Base-by-base conservation (phyloP, 2,113 vertebrate species). In the Oncorhynchus tshawytscha region DNA sequence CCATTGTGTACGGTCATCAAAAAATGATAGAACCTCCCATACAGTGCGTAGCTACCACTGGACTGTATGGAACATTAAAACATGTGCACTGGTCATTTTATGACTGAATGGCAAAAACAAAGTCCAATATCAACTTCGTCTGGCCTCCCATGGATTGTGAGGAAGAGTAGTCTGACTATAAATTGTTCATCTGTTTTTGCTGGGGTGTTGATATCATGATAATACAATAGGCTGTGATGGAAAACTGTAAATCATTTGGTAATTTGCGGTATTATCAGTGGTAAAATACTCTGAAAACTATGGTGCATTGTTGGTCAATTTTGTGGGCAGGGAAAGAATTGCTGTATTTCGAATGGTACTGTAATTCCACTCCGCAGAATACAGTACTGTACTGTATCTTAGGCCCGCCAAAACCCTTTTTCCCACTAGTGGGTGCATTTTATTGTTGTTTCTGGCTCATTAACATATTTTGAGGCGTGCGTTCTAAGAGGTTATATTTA, bases 1-100 rank as follows among this genome's bases (percentile, higher is more conserved):
- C 25, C 70, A 72, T 72, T 75, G 75, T 72, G 75, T 75, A 67
- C 60, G 64, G 71, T 77, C 73, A 84, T 79, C 83, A 77, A 81
- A 77, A 64, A 67, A 59, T 54, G 67, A 78, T 69, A 66, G 49
- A 75, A 12, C 31, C 59, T 60, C 67, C 66, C 54, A 39, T 51
- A 29, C 31, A 45, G 67, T 66, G 77, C 22, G 54, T 11, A 25
- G 29, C 39, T 18, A 67, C 39, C 67, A 5, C 72, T 69, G 66
- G 54, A 18, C 70, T 65, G 22, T 54, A 57, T 62, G 70, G 70
- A 72, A 20, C 39, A 29, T 72, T 22, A 75, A 79, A 65, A 76
- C 74, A 70, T 49, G 71, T 75, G 59, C 70, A 76, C 48, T 65
- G 74, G 48, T 27, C 45, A 51, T 2, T 59, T 65, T 31, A 54